phyloP scores from a whole-genome alignment of 2,797 vertebrate species.

The Propithecus perrieri region DNA sequence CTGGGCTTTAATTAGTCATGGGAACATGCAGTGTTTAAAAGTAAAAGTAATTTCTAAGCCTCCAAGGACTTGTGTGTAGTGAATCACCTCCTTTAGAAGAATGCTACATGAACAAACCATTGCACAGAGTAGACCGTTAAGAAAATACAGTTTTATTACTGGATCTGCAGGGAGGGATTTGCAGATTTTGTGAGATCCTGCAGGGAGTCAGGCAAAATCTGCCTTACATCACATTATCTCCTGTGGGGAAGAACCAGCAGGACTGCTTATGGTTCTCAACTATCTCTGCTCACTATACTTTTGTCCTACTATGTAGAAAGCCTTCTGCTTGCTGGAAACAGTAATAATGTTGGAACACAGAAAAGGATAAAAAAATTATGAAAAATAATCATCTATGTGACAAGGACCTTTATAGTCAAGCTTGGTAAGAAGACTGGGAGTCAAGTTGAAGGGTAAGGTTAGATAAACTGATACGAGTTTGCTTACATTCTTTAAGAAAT shows the following conservation, averaged over 20 bases:
- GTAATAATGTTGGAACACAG: slow-evolving; percentile 47
- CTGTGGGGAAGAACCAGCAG: slow-evolving; percentile 65
- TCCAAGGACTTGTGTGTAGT: neutral
- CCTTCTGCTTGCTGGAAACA: slow-evolving; percentile 60
- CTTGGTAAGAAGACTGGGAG: slow-evolving; percentile 66
- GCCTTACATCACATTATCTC: slow-evolving; percentile 66
- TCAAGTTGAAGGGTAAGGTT: slow-evolving; percentile 69
- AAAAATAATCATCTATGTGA: slow-evolving; percentile 5
- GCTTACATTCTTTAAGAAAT: slow-evolving; percentile 51
- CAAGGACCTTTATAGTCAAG: neutral
- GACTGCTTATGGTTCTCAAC: slow-evolving; percentile 54
- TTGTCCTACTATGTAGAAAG: slow-evolving; percentile 52
- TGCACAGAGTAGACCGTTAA: slow-evolving; percentile 35
- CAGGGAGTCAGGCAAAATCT: slow-evolving; percentile 68
- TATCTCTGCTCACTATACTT: slow-evolving; percentile 57
- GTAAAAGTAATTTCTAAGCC: slow-evolving; percentile 51
- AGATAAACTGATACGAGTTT: slow-evolving; percentile 59
- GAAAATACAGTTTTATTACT: slow-evolving; percentile 56
- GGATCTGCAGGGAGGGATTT: slow-evolving; percentile 70
- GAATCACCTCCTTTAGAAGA: slow-evolving; percentile 49
- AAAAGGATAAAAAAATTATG: slow-evolving; percentile 50
- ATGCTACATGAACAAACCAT: slow-evolving; percentile 10
- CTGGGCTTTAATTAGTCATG: slow-evolving; percentile 57
- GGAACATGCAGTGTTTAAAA: slow-evolving; percentile 50
- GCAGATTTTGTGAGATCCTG: slow-evolving; percentile 65